Percentiles rank a stretch among this genome's conserved stretches.
Conservation (phyloP, 1,140 invertebrate species). For the Drosophila miranda region DNA sequence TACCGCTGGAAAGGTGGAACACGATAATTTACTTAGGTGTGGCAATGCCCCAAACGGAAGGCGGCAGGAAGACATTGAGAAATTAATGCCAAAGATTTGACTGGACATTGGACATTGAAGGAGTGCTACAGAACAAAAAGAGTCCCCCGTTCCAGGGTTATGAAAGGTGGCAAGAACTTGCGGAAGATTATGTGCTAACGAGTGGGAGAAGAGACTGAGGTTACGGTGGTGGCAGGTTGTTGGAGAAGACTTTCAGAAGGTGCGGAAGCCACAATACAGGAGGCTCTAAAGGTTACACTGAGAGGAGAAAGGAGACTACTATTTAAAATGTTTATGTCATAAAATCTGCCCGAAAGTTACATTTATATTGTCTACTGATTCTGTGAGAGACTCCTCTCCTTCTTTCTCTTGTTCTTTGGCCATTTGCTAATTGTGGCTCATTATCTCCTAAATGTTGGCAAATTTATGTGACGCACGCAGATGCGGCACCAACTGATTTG, state of each 20-base stretch:
- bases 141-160: too few species aligned
- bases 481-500: slow-evolving; percentile 72
- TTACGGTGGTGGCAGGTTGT: too few species aligned
- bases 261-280: too few species aligned
- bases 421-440: slow-evolving; percentile 71
- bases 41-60: slow-evolving; percentile 47
- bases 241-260: too few species aligned
- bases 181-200: background rate
- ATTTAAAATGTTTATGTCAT: too few species aligned
- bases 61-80: slow-evolving; percentile 50
- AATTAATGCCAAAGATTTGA: slow-evolving; percentile 47
- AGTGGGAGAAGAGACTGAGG: too few species aligned
- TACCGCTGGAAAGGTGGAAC: slow-evolving; percentile 60
- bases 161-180: slow-evolving; percentile 5
- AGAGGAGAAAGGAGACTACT: too few species aligned
- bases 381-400: background rate
- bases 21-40: slow-evolving; percentile 77
- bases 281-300: too few species aligned
- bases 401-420: slow-evolving; percentile 21
- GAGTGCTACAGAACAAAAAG: background rate
- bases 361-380: background rate
- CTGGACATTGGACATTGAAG: background rate
- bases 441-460: slow-evolving; percentile 77
- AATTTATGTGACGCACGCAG: slow-evolving; percentile 77
- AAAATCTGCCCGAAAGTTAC: slow-evolving; percentile 23